Conservation (phyloP, 2,113 vertebrate species). For the Seriola quinqueradiata region DNA sequence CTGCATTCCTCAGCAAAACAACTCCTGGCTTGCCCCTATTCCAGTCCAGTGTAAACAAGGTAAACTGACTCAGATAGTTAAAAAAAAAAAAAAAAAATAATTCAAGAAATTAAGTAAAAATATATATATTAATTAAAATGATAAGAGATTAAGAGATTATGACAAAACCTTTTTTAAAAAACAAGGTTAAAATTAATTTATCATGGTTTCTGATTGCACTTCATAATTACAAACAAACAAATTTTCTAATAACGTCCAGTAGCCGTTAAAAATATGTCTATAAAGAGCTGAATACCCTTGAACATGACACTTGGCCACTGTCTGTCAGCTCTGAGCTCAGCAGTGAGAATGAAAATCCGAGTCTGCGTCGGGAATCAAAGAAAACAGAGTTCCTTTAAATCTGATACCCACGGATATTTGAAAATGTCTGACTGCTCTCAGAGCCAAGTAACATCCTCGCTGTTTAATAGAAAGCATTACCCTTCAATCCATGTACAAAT, state of each 20-base stretch:
- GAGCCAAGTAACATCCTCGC: not conserved
- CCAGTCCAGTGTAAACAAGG: not conserved
- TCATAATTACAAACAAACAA: too few species aligned
- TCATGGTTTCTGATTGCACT: too few species aligned
- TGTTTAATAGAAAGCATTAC: slow-evolving; percentile 27
- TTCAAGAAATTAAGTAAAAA: too few species aligned
- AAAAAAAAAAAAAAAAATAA: too few species aligned
- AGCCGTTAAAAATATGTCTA: not conserved
- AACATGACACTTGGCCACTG: slow-evolving; percentile 2
- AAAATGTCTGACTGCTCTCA: not conserved
- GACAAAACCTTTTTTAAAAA: too few species aligned
- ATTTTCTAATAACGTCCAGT: too few species aligned
- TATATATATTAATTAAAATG: too few species aligned
- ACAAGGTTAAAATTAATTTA: too few species aligned
- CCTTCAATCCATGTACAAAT: slow-evolving; percentile 7
- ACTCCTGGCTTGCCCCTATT: not conserved
- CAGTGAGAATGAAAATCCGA: slow-evolving; percentile 19
- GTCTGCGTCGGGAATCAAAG: not conserved
- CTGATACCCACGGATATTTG: slow-evolving; percentile 1
- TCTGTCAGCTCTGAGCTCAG: slow-evolving; percentile 18
- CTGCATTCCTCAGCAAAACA: not conserved
- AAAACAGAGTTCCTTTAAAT: slow-evolving; percentile 32
- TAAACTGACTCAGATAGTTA: not conserved
- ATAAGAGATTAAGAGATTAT: too few species aligned
- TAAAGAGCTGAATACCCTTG: slow-evolving; percentile 5